Evolutionary conservation across 2,888 invertebrate species (phyloP).

Genomic region (Catocala sponsa): DNA sequence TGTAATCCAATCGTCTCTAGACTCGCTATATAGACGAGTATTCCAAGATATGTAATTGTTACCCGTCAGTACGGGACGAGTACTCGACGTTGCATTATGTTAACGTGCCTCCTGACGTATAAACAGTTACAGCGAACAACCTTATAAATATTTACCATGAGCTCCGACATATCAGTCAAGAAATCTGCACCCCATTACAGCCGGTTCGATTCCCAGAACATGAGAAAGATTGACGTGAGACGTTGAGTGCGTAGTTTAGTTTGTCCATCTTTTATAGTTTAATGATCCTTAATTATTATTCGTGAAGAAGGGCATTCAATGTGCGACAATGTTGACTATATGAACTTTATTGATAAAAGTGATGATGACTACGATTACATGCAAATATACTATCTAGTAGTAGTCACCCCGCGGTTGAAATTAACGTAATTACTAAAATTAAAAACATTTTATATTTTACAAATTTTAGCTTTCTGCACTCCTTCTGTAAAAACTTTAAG

Average conservation of each 20-base stretch:
- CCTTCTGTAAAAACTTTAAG: no score
- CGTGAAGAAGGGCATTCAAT: neutral
- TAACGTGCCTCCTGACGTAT: slow-evolving; percentile 14
- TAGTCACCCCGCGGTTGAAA: no score
- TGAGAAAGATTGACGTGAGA: slow-evolving; percentile 30
- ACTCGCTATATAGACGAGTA: no score
- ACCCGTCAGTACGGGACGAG: neutral
- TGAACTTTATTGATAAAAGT: no score
- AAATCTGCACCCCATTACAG: slow-evolving; percentile 15
- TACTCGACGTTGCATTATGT: slow-evolving; percentile 2
- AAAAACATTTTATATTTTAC: no score
- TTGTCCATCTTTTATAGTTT: slow-evolving; percentile 16
- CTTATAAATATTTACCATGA: slow-evolving; percentile 31
- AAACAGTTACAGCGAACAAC: slow-evolving; percentile 16
- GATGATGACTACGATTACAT: no score
- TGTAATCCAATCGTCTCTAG: no score
- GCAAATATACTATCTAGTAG: no score
- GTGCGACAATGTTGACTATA: no score
- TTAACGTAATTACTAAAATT: no score
- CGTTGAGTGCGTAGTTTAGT: slow-evolving; percentile 21
- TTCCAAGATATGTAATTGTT: neutral
- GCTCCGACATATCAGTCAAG: slow-evolving; percentile 11
- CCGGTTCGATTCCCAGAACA: slow-evolving; percentile 45
- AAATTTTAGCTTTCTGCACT: no score
- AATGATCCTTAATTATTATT: slow-evolving; percentile 43